Base-by-base conservation (phyloP, 2,113 vertebrate genomes). In the Scomber colias region DNA sequence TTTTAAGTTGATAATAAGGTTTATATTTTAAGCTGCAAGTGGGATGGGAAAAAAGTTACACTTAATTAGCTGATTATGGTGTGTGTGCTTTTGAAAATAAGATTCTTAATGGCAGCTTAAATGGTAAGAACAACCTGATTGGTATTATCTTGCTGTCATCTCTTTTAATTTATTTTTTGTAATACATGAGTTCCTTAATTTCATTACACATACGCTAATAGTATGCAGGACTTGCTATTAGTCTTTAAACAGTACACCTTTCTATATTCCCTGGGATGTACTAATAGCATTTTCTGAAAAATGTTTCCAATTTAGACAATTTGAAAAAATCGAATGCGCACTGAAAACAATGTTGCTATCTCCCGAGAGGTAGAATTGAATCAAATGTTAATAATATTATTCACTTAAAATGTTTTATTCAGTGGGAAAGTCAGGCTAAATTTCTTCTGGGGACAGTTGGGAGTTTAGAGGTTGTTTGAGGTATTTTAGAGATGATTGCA, bases 1-100 rank as follows among this genome's bases (percentile, higher is more conserved):
- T 72, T 48, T 50, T 31, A 19, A 84, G 48, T 31, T 60, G 75
- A n/a, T 87, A 50, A 77, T 53, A 71, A 57, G 51, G 35, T 78
- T 79, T 72, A n/a, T 2, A 72, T 64, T 75, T 79, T 4, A 59
- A 68, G 35, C 77, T 67, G 50, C 62, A 35, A 19, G 53, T 70
- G 45, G 30, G 50, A 21, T 79, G 60, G 16, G 50, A 27, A 49
- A 8, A 73, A 71, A 56, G 27, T 60, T 65, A 5, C 17, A 21
- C 16, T 44, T 70, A 65, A 79, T 85, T 45, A 64, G 15, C 9
- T 61, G 55, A 24, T 69, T 14, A 15, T 7, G 1, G 3, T 9
- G 15, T 61, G 40, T 62, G n/a, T 9, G 53, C 21, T 68, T 74
- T 5, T 53, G 30, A 63, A 75, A 63, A 75, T 65, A 51, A 59